Percentiles rank a stretch among this genome's conserved stretches.
These are phyloP conservation scores for Tolypeutes matacus DNA, from an alignment of 2,797 vertebrate genomes.

Conservation along the genomic window DNA sequence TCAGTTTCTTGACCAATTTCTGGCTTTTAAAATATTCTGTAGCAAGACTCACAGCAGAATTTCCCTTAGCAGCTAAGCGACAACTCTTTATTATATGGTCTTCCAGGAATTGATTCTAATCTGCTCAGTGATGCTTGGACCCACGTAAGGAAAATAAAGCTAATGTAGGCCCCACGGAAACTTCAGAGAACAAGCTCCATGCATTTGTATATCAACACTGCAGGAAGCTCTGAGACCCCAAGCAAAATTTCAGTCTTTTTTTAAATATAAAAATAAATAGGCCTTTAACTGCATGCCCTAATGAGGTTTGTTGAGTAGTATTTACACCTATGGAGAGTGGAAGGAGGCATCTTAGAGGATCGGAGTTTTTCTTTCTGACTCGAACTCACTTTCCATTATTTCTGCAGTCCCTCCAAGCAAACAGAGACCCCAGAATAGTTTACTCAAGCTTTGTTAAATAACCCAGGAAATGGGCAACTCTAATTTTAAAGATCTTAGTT, in stretches of 20 bases:
- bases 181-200: neutral
- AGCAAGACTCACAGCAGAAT: conserved; percentile 54
- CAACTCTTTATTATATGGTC: neutral
- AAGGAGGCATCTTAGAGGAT: neutral
- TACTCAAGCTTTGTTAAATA: conserved; percentile 50
- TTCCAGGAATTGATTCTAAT: conserved; percentile 65
- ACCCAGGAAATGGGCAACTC: conserved; percentile 21
- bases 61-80: conserved; percentile 43
- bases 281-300: conserved; percentile 1
- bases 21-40: conserved; percentile 60
- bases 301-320: neutral
- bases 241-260: conserved; percentile 33
- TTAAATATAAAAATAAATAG: conserved; percentile 65
- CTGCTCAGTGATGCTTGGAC: conserved; percentile 37
- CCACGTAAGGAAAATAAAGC: conserved; percentile 60
- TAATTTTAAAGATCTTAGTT: conserved; percentile 37
- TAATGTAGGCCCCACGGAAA: neutral
- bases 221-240: conserved; percentile 50
- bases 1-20: conserved; percentile 39
- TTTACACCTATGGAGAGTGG: conserved; percentile 60
- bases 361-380: neutral
- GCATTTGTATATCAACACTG: neutral
- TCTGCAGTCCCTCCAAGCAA: neutral
- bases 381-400: neutral
- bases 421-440: conserved; percentile 9